A percentile compares a stretch with the other conserved stretches of the same genome.
Evolutionary conservation across 2,797 vertebrate genomes (phyloP).

Genomic region (Ptychobarbus kaznakovi): DNA sequence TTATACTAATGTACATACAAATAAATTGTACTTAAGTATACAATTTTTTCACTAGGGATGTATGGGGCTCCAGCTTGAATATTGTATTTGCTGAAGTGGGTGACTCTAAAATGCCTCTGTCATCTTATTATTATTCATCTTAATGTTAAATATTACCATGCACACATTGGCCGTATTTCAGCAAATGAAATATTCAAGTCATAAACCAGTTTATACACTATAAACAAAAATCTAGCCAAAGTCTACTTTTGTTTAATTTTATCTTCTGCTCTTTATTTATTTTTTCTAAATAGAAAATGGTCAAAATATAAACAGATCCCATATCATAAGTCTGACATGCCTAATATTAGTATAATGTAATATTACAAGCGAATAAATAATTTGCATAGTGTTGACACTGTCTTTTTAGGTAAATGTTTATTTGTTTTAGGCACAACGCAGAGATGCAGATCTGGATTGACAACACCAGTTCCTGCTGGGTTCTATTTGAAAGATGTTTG

Average conservation of each 20-base stretch:
- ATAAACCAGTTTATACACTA: neutral
- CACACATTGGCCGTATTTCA: neutral
- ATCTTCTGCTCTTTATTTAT: neutral
- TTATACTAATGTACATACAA: too few species aligned
- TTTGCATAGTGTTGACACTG: neutral
- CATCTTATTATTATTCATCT: neutral
- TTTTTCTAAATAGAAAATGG: neutral
- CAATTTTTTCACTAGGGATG: too few species aligned
- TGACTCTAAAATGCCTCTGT: too few species aligned
- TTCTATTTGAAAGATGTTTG: conserved; percentile 63
- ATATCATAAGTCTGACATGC: neutral
- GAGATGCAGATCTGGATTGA: conserved; percentile 32
- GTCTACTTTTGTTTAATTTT: neutral
- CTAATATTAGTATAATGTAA: neutral
- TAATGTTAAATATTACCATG: neutral
- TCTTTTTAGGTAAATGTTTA: neutral
- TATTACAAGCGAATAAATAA: neutral
- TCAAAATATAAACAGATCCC: neutral
- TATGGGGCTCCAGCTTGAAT: too few species aligned
- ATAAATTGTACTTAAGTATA: too few species aligned
- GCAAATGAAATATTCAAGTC: neutral
- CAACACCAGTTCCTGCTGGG: conserved; percentile 57
- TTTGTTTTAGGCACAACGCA: conserved; percentile 2
- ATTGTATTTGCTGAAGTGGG: too few species aligned
- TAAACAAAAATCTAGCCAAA: neutral